Percentiles rank a stretch among this genome's conserved stretches.
Conservation (phyloP, 2,888 invertebrate species). For the Thymelicus lineola region DNA sequence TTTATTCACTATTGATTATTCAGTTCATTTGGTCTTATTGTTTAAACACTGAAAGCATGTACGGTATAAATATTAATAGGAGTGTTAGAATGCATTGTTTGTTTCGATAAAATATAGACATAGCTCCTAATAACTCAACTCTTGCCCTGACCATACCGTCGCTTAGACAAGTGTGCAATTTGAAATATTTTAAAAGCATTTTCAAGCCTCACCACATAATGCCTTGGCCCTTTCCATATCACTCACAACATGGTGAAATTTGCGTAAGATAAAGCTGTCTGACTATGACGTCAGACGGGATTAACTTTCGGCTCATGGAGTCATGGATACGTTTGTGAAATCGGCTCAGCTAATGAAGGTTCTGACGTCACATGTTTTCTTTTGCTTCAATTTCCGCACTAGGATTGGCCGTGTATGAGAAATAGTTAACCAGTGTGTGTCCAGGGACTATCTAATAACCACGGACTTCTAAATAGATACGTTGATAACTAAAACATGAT, state of each 20-base stretch:
- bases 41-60: background rate
- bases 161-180: slow-evolving; percentile 26
- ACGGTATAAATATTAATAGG: background rate
- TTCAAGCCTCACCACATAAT: slow-evolving; percentile 10
- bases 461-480: no score
- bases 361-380: background rate
- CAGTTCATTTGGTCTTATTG: no score
- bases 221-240: slow-evolving; percentile 12
- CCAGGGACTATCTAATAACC: background rate
- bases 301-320: background rate
- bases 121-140: slow-evolving; percentile 26
- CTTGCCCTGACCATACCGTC: slow-evolving; percentile 14
- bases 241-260: background rate
- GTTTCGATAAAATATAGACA: background rate
- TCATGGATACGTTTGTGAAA: background rate
- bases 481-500: no score
- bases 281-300: background rate
- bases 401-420: background rate
- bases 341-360: background rate
- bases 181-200: slow-evolving; percentile 34
- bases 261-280: background rate
- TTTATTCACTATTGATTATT: no score
- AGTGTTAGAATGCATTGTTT: background rate
- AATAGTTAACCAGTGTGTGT: background rate
- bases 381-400: background rate